These are phyloP conservation scores for Anhinga anhinga DNA, from an alignment of 2,113 vertebrate species.

Conservation along the genomic window DNA sequence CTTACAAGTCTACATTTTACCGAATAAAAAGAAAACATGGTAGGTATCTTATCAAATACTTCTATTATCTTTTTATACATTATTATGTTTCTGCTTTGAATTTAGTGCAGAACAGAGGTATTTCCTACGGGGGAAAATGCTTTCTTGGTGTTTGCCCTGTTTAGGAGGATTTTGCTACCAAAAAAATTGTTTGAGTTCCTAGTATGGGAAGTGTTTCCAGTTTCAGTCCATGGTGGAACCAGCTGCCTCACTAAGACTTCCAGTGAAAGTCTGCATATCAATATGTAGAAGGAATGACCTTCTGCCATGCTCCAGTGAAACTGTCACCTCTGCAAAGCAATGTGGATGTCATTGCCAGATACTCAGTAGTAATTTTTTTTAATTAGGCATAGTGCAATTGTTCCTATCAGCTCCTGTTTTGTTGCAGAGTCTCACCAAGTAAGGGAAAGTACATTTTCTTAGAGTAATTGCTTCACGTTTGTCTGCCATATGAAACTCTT, in stretches of 20 bases:
- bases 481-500: neutral
- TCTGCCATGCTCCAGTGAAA: neutral
- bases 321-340: neutral
- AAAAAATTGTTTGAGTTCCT: neutral
- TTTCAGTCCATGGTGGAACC: neutral
- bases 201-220: neutral
- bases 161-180: neutral
- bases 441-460: neutral
- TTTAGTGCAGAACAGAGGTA: neutral
- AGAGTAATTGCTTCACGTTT: neutral
- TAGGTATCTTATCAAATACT: constrained; percentile 3
- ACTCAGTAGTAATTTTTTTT: neutral
- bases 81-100: neutral
- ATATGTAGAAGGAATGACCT: neutral
- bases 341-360: neutral
- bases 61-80: neutral
- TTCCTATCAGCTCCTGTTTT: neutral
- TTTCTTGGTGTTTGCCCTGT: neutral
- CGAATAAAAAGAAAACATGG: constrained; percentile 1
- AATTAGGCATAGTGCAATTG: neutral
- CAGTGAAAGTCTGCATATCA: neutral
- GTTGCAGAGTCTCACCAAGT: neutral
- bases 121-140: neutral
- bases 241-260: neutral
- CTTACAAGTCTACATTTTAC: neutral